Evolutionary conservation across 2,797 vertebrate species (phyloP).

Genomic region (Kryptopterus vitreolus): DNA sequence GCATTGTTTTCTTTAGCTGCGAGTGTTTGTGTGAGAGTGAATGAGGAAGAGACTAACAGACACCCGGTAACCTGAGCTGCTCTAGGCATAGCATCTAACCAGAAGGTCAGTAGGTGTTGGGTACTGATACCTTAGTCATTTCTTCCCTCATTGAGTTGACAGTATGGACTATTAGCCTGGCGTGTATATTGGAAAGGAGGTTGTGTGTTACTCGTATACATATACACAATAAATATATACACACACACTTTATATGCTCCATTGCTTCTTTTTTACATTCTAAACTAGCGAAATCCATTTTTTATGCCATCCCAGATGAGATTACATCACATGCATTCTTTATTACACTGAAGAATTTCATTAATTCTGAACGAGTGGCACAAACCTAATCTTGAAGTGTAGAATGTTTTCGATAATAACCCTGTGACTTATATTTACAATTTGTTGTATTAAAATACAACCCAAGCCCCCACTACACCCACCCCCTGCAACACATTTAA

Average conservation of each 20-base stretch:
- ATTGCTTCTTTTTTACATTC: background rate
- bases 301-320: background rate
- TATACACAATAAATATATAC: too few relatives aligned
- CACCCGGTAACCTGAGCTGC: constrained; percentile 39
- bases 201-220: constrained; percentile 14
- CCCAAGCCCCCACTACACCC: too few relatives aligned
- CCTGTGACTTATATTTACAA: background rate
- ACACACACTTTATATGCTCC: background rate
- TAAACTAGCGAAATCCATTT: background rate
- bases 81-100: background rate
- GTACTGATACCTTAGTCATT: constrained; percentile 24
- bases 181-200: constrained; percentile 12
- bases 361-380: too few relatives aligned
- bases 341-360: background rate
- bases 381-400: background rate
- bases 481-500: too few relatives aligned
- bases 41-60: constrained; percentile 2
- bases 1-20: constrained; percentile 2
- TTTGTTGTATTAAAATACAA: background rate
- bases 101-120: constrained; percentile 18
- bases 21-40: constrained; percentile 6
- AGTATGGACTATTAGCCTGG: constrained; percentile 12
- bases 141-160: constrained; percentile 18
- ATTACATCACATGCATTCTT: background rate
- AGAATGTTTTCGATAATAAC: background rate